Evolutionary conservation across 2,113 vertebrate genomes (phyloP).

Genomic region (Pao palembangensis): DNA sequence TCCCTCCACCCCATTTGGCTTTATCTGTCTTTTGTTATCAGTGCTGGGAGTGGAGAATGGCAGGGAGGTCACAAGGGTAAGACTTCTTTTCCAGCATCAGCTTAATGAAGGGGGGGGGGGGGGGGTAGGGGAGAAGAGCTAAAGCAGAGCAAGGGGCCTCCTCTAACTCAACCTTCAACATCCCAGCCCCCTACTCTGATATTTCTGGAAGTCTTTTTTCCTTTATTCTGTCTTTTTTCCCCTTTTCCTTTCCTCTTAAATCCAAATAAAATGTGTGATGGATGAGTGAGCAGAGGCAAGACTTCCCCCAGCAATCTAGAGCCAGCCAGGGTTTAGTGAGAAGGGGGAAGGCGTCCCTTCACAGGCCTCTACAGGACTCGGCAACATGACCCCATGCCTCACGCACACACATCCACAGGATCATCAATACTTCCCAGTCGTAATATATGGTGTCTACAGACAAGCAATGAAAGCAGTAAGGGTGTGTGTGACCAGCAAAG

Average conservation of each 20-base stretch:
- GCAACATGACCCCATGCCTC: slow-evolving; percentile 43
- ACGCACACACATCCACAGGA: slow-evolving; percentile 38
- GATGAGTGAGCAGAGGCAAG: slow-evolving; percentile 75
- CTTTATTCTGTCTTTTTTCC: slow-evolving; percentile 53
- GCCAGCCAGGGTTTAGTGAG: slow-evolving; percentile 28
- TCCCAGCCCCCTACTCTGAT: slow-evolving; percentile 64
- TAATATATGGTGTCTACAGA: slow-evolving; percentile 4
- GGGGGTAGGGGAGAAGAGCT: slow-evolving; percentile 28
- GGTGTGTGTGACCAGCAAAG: slow-evolving; percentile 1
- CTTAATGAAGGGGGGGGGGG: slow-evolving; percentile 43
- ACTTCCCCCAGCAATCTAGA: slow-evolving; percentile 76
- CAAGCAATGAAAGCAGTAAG: not conserved
- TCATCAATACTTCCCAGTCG: not conserved
- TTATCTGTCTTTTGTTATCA: slow-evolving; percentile 75
- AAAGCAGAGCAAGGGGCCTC: slow-evolving; percentile 47
- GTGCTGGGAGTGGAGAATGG: slow-evolving; percentile 42
- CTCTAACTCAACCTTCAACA: slow-evolving; percentile 46
- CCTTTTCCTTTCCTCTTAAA: slow-evolving; percentile 72
- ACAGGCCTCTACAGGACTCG: slow-evolving; percentile 49
- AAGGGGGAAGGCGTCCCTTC: slow-evolving; percentile 53
- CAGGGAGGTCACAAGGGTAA: slow-evolving; percentile 64
- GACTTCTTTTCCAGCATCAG: slow-evolving; percentile 65
- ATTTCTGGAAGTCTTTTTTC: slow-evolving; percentile 72
- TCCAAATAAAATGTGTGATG: slow-evolving; percentile 78
- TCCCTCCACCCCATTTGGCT: slow-evolving; percentile 43